Conservation (phyloP, 1,140 invertebrate species). For the Pararge aegeria region DNA sequence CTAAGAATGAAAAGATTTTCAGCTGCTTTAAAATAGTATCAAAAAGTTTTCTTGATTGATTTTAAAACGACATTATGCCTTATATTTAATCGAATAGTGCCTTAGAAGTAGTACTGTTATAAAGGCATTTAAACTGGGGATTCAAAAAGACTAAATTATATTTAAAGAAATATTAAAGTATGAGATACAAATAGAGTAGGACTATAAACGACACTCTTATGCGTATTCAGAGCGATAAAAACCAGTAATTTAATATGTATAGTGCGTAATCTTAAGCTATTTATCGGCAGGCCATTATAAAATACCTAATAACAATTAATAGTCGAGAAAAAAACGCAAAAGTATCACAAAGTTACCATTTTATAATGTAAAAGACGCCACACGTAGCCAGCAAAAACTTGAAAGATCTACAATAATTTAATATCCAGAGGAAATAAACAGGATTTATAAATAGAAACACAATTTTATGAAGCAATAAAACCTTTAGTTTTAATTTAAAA, state of each 20-base stretch:
- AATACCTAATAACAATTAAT: slow-evolving; percentile 4
- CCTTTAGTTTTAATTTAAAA: neutral
- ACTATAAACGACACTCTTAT: neutral
- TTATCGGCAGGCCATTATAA: neutral
- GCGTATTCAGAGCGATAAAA: neutral
- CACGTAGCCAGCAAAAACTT: neutral
- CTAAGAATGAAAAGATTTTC: too few relatives aligned
- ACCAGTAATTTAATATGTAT: neutral
- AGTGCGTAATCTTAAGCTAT: neutral
- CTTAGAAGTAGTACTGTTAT: too few relatives aligned
- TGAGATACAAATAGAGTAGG: neutral
- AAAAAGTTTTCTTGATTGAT: too few relatives aligned
- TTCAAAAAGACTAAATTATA: too few relatives aligned
- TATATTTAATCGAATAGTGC: too few relatives aligned
- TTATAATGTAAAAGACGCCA: slow-evolving; percentile 4
- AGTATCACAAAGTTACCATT: slow-evolving; percentile 1
- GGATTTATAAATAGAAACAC: slow-evolving; percentile 4
- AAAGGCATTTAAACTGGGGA: too few relatives aligned
- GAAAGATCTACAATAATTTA: neutral
- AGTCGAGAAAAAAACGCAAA: slow-evolving; percentile 3
- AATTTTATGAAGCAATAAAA: slow-evolving; percentile 2
- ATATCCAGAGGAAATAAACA: neutral
- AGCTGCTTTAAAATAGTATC: too few relatives aligned
- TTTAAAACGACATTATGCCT: too few relatives aligned
- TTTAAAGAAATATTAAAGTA: too few relatives aligned